Conservation (phyloP, 1,140 invertebrate species). For the Phortica variegata region DNA sequence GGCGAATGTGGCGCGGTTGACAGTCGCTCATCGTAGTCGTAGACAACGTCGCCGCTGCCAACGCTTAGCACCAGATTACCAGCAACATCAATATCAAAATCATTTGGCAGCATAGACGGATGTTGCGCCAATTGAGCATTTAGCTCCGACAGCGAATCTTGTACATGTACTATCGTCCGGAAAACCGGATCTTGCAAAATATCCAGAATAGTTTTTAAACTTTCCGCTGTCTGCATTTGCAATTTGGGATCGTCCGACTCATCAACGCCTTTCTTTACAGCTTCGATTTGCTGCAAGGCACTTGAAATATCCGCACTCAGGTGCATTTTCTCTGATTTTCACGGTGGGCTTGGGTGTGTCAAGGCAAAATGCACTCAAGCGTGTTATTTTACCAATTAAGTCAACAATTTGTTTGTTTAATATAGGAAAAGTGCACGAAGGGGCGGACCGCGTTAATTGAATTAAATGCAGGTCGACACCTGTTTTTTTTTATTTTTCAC, state of each 20-base stretch:
- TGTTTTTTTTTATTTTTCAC: constrained; percentile 10
- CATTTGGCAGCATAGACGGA: constrained; percentile 86
- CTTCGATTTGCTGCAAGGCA: constrained; percentile 76
- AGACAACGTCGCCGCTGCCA: constrained; percentile 60
- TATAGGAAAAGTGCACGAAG: background rate
- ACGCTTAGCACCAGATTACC: constrained; percentile 67
- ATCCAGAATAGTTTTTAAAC: constrained; percentile 82
- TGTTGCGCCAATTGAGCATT: constrained; percentile 81
- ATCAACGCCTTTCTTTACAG: constrained; percentile 74
- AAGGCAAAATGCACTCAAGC: constrained; percentile 22
- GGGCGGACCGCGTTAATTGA: constrained; percentile 19
- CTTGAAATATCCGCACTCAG: constrained; percentile 64
- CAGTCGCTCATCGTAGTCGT: constrained; percentile 60
- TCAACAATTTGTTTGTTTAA: constrained; percentile 4
- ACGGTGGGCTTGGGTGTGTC: constrained; percentile 24
- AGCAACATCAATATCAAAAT: constrained; percentile 77
- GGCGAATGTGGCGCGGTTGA: constrained; percentile 63
- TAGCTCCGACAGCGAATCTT: constrained; percentile 80
- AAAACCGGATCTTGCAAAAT: constrained; percentile 91
- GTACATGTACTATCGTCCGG: constrained; percentile 86
- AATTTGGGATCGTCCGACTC: constrained; percentile 72
- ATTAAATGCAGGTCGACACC: constrained; percentile 17
- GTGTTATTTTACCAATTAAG: constrained; percentile 20
- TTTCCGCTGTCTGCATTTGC: constrained; percentile 75
- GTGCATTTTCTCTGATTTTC: constrained; percentile 42